These are phyloP conservation scores for Anthoscopus minutus DNA, from an alignment of 2,113 vertebrate genomes.

Conservation along the genomic window DNA sequence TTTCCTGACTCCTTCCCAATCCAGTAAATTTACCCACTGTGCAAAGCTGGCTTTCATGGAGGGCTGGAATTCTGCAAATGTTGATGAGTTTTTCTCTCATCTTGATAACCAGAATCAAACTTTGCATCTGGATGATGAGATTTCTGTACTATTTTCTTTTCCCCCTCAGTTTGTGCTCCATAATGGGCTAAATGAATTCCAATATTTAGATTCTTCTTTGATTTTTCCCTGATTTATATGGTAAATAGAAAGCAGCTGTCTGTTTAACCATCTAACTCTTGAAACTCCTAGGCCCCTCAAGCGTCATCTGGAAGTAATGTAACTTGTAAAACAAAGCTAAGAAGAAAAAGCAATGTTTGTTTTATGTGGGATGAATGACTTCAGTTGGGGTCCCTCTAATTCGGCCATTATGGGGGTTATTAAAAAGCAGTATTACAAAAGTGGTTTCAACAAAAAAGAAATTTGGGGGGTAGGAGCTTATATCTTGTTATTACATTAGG, in stretches of 20 bases:
- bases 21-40: conserved; percentile 6
- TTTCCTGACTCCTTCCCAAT: not conserved
- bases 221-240: conserved; percentile 72
- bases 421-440: conserved; percentile 79
- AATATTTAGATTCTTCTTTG: conserved; percentile 72
- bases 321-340: conserved; percentile 83
- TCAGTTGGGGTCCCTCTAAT: conserved; percentile 85
- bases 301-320: conserved; percentile 92
- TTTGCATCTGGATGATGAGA: not conserved
- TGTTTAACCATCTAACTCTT: conserved; percentile 72
- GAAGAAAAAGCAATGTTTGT: conserved; percentile 83
- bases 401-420: conserved; percentile 81
- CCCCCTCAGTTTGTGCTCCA: conserved; percentile 11
- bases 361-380: conserved; percentile 88
- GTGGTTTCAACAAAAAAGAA: conserved; percentile 68
- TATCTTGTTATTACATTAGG: conserved; percentile 71
- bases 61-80: not conserved
- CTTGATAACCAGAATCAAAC: not conserved
- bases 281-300: conserved; percentile 69
- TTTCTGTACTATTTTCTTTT: not conserved
- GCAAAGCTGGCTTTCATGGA: not conserved
- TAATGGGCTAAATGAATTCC: conserved; percentile 45
- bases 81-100: not conserved
- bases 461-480: not conserved
- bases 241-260: conserved; percentile 83